These are phyloP conservation scores for Microplitis mediator DNA, from an alignment of 1,140 invertebrate species.

Conservation along the genomic window DNA sequence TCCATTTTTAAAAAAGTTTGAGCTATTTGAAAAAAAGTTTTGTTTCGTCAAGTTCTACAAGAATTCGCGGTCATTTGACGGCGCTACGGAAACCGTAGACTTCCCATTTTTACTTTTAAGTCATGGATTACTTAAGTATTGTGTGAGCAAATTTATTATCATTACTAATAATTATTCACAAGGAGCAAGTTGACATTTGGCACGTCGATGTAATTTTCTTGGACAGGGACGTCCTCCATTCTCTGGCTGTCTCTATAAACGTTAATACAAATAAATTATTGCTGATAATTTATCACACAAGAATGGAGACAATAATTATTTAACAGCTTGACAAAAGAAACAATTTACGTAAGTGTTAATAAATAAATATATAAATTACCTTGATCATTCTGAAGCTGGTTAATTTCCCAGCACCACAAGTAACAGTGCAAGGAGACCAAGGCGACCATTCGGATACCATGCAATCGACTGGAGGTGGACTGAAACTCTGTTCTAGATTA, in stretches of 20 bases:
- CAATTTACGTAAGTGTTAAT: not conserved
- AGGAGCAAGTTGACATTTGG: slow-evolving; percentile 59
- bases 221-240: slow-evolving; percentile 77
- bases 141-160: not conserved
- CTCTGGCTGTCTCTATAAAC: slow-evolving; percentile 63
- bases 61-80: too few species aligned
- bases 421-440: slow-evolving; percentile 76
- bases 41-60: too few species aligned
- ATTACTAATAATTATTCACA: slow-evolving; percentile 38
- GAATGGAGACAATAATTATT: too few species aligned
- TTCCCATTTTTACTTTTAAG: not conserved
- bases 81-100: too few species aligned
- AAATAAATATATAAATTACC: slow-evolving; percentile 42
- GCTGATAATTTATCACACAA: too few species aligned
- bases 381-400: slow-evolving; percentile 68
- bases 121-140: not conserved
- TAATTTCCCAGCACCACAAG: slow-evolving; percentile 71
- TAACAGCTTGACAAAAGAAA: not conserved
- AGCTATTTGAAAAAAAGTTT: too few species aligned
- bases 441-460: slow-evolving; percentile 74
- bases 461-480: slow-evolving; percentile 64
- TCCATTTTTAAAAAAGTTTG: too few species aligned
- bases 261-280: slow-evolving; percentile 37
- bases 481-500: not conserved
- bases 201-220: slow-evolving; percentile 61